A percentile compares a stretch with the other conserved stretches of the same genome.
These are phyloP conservation scores for Ecliptopera silaceata DNA, from an alignment of 2,888 invertebrate species.

Conservation along the genomic window DNA sequence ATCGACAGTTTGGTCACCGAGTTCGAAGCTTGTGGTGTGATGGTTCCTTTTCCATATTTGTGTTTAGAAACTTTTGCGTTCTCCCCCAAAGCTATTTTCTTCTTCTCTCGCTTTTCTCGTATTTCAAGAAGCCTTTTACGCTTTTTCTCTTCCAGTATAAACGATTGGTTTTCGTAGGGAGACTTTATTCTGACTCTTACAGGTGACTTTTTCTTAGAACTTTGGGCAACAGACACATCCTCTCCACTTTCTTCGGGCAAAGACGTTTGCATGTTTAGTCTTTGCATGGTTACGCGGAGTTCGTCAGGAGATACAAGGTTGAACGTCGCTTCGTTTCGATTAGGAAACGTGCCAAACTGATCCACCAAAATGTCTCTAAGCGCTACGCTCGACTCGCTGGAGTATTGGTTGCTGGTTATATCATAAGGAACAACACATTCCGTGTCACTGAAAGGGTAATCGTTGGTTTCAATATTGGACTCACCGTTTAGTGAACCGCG, in stretches of 20 bases:
- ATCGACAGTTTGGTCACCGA: constrained; percentile 76
- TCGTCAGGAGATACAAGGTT: constrained; percentile 49
- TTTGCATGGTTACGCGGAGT: constrained; percentile 53
- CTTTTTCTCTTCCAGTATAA: constrained; percentile 66
- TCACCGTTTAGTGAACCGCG: constrained; percentile 14
- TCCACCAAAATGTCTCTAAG: constrained; percentile 32
- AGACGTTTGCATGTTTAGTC: constrained; percentile 51
- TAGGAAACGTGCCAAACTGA: constrained; percentile 26
- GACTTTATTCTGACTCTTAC: constrained; percentile 65
- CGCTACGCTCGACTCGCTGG: constrained; percentile 37
- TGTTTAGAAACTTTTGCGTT: constrained; percentile 60
- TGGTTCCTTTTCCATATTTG: constrained; percentile 51
- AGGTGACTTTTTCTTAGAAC: constrained; percentile 57
- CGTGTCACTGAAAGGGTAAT: constrained; percentile 28
- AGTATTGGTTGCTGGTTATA: constrained; percentile 29
- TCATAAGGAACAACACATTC: constrained; percentile 15
- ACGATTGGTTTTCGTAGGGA: constrained; percentile 71
- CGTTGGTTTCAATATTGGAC: constrained; percentile 23
- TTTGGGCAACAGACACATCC: constrained; percentile 34
- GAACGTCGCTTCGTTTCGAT: constrained; percentile 38
- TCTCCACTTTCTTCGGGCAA: constrained; percentile 60
- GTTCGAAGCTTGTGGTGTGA: constrained; percentile 62
- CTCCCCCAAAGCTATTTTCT: constrained; percentile 63
- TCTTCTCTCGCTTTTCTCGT: constrained; percentile 65
- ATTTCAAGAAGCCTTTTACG: constrained; percentile 68